Evolutionary conservation across 2,888 invertebrate species (phyloP), one percentile per base, ranked within the genome.

Genomic region (Lymantria dispar): DNA sequence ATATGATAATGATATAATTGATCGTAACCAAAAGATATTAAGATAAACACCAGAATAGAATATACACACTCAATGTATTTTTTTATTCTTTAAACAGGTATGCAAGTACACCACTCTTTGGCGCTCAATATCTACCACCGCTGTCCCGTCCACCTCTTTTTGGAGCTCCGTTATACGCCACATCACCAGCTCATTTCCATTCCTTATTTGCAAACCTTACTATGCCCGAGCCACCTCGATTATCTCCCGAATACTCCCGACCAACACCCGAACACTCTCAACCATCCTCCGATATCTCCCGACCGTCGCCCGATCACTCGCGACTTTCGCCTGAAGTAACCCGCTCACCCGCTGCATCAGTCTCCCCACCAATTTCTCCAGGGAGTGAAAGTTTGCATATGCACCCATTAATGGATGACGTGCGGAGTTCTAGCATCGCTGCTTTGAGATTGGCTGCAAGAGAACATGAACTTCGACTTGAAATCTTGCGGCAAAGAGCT

Each of bases 351-450:
- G 78, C 82, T 8, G 87, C 83, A 1, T 90, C 90, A 33, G 76
- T 90, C 45, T 93, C 94, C 3, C 93, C 94, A 7, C 91, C 92
- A 0, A 91, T 90, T 62, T 90, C 88, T n/a, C 91, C 91, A 0
- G 90, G 89, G 0, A 85, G 84, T 64, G 89, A 88, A 64, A 89
- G 92, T 15, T 85, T 93, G 48, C 87, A 88, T 33, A 74, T 87
- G 70, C 70, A 90, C 38, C 94, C 94, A 7, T 65, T 53, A 55
- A 70, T 79, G 58, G 91, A 90, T 33, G 97, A 97, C 76, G 93
- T 96, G n/a, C 91, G 97, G 64, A 95, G 94, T 62, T 96, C 96
- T 11, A 97, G 97, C 74, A 98, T 98, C 65, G 97, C 97, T 0
- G 95, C 96, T 0, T 88, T 98, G 52, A 92, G 98, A 64, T 85